A percentile compares a stretch with the other conserved stretches of the same genome.
phyloP scores from a whole-genome alignment of 2,113 vertebrate genomes.

The Aldabrachelys gigantea region DNA sequence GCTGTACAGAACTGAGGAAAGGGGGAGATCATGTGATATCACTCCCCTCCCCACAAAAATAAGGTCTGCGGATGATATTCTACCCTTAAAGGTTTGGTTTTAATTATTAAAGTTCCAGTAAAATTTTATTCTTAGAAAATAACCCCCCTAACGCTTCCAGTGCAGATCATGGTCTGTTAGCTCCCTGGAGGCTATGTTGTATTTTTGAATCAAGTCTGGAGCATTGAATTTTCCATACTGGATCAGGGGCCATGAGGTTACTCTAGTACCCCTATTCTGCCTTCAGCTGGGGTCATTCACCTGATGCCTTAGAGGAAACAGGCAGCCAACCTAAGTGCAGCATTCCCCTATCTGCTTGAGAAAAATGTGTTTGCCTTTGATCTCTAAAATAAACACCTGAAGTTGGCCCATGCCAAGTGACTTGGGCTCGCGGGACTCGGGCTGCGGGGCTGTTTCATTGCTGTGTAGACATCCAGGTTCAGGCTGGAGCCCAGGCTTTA shows the following conservation, averaged over 20 bases:
- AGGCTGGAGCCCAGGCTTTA: too few relatives aligned
- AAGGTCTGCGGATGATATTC: not conserved
- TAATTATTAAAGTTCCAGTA: not conserved
- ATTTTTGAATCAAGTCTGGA: slow-evolving; percentile 14
- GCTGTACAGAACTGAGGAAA: not conserved
- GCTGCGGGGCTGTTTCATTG: too few relatives aligned
- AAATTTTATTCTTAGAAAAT: not conserved
- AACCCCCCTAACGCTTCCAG: not conserved
- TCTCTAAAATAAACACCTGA: not conserved
- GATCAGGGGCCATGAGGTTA: slow-evolving; percentile 7
- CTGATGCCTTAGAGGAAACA: accelerated
- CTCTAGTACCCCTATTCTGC: not conserved
- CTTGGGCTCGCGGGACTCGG: too few relatives aligned
- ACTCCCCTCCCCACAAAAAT: not conserved
- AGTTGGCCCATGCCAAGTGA: too few relatives aligned
- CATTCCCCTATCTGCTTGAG: not conserved
- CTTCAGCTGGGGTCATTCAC: not conserved
- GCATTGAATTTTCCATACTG: slow-evolving; percentile 23
- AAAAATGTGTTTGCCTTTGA: not conserved
- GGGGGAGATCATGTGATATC: not conserved
- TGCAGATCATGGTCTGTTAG: accelerated
- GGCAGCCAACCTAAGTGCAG: not conserved
- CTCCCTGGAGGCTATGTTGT: not conserved
- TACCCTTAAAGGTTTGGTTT: not conserved
- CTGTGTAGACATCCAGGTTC: too few relatives aligned